Evolutionary conservation across 1,140 invertebrate species (phyloP), one percentile per base, ranked within the genome.

Genomic region (Ganaspis sp.): DNA sequence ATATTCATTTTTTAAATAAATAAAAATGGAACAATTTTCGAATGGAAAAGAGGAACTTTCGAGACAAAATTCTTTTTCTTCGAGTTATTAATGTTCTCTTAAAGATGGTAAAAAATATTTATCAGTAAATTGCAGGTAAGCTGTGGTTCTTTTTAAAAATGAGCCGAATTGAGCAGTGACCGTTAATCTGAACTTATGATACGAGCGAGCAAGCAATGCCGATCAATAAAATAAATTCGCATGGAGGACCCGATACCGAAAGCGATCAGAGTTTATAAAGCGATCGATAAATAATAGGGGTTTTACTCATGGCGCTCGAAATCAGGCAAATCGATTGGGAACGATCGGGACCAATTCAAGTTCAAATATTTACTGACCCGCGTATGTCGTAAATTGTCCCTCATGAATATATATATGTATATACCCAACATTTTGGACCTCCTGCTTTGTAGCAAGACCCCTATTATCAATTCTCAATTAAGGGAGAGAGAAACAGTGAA

Each of bases 281-380:
- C 53, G 53, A 54, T 54, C 53, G 53, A 54, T 54, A 54, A 54
- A 54, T 54, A 23, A 54, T 23, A 11, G 21, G 21, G 53, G 53
- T 19, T 54, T 54, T 54, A 19, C n/a, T 49, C 45, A 17, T 49
- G 5, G 45, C 4, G 53, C 23, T 54, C 19, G 53, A 54, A 54
- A 54, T 54, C 53, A 54, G 53, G 53, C 53, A 23, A 54, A 54
- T 54, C 53, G 53, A 54, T 54, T 54, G 19, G 53, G 53, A 54
- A 54, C 21, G 53, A 54, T 54, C 53, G 53, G 2, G 53, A 54
- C 53, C 53, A 54, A 54, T 54, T 54, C 4, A 11, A 54, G 19
- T 54, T 54, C 19, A 54, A 54, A 54, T 54, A 54, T 26, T 54
- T 54, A 54, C 53, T 54, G 53, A 54, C 19, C 53, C 21, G 53